These are phyloP conservation scores for Hydropotes inermis DNA, from an alignment of 2,113 vertebrate genomes.

Conservation along the genomic window DNA sequence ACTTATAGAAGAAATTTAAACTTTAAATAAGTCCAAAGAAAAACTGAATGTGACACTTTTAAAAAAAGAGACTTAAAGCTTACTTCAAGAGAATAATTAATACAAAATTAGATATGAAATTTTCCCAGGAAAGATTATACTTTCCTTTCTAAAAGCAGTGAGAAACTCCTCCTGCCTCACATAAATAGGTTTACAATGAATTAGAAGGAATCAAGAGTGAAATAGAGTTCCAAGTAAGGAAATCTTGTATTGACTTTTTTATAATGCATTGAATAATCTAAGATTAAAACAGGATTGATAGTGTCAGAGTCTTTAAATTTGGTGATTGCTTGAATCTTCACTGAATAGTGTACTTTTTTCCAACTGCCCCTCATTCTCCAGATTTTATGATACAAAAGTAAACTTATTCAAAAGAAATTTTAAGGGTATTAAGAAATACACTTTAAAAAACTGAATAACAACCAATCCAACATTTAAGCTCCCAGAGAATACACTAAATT, in stretches of 20 bases:
- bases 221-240: background rate
- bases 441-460: slow-evolving; percentile 33
- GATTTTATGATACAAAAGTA: slow-evolving; percentile 45
- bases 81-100: background rate
- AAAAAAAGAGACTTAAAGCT: background rate
- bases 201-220: background rate
- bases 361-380: slow-evolving; percentile 16
- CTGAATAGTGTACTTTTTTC: slow-evolving; percentile 39
- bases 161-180: background rate
- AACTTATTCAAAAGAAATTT: background rate
- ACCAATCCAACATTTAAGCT: slow-evolving; percentile 34
- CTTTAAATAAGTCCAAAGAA: background rate
- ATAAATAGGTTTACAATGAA: background rate
- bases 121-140: background rate
- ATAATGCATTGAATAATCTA: slow-evolving; percentile 25
- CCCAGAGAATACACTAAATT: slow-evolving; percentile 35
- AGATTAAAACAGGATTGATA: slow-evolving; percentile 42
- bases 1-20: background rate
- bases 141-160: background rate
- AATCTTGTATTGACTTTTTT: slow-evolving; percentile 33
- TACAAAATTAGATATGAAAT: background rate
- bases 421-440: slow-evolving; percentile 6
- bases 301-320: slow-evolving; percentile 35
- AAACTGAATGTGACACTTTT: background rate
- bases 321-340: slow-evolving; percentile 41